Percentiles rank a stretch among this genome's conserved stretches.
Evolutionary conservation across 2,888 invertebrate genomes (phyloP).

Genomic region (Amblyteles armatorius): DNA sequence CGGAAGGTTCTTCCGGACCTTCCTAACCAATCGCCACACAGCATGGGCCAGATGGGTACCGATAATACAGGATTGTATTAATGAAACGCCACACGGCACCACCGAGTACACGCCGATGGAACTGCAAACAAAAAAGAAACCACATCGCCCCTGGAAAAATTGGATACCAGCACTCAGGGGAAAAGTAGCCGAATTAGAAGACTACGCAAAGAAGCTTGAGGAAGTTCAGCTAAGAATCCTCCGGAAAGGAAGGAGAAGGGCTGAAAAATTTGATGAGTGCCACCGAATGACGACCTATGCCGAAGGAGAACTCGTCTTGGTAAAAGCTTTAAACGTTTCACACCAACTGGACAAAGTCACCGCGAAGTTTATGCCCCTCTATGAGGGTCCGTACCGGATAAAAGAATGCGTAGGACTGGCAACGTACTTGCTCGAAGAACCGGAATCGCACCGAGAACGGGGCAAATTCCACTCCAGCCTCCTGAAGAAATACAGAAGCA

Average conservation of each 20-base stretch:
- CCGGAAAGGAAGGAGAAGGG: background rate
- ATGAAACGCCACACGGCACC: constrained; percentile 3
- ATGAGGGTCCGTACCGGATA: constrained; percentile 51
- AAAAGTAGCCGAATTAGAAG: too few species aligned
- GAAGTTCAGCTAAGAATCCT: too few species aligned
- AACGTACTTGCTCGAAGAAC: constrained; percentile 26
- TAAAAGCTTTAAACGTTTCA: constrained; percentile 45
- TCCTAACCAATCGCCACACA: too few species aligned
- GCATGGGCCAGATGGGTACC: background rate
- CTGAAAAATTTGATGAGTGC: background rate
- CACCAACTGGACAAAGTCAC: constrained; percentile 6
- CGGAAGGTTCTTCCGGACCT: too few species aligned
- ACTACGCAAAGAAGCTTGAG: too few species aligned
- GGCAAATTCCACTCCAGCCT: constrained; percentile 32
- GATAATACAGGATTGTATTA: constrained; percentile 14
- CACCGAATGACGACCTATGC: constrained; percentile 8
- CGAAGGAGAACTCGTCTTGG: constrained; percentile 49
- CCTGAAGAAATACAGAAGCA: background rate
- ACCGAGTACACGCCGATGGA: background rate
- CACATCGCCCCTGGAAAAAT: background rate
- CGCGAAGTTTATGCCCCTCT: constrained; percentile 56
- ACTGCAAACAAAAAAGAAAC: background rate
- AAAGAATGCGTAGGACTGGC: background rate
- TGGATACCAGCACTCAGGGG: too few species aligned
- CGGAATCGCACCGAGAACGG: background rate